phyloP scores from a whole-genome alignment of 2,113 vertebrate genomes.

The Entelurus aequoreus region DNA sequence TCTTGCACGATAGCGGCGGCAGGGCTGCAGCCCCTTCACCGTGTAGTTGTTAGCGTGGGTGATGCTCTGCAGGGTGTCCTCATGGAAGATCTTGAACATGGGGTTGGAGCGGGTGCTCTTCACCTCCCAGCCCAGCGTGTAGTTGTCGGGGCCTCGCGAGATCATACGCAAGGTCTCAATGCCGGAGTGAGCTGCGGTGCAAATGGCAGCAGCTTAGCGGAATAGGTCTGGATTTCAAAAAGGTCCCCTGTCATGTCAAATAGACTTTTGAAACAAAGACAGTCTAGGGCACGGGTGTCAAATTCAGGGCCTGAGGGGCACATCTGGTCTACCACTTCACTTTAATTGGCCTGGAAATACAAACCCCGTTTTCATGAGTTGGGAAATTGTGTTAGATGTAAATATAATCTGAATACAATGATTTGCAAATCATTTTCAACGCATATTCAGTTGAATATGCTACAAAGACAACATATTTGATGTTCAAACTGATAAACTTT shows the following conservation, averaged over 20 bases:
- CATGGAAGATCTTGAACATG: conserved; percentile 55
- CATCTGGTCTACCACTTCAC: too few species aligned
- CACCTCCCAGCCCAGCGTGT: conserved; percentile 61
- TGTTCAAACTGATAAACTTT: too few species aligned
- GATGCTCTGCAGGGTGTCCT: conserved; percentile 44
- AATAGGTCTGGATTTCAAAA: background rate
- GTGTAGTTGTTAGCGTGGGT: conserved; percentile 46
- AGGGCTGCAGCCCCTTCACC: conserved; percentile 49
- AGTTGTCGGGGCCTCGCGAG: conserved; percentile 39
- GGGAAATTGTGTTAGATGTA: too few species aligned
- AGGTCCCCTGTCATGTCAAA: background rate
- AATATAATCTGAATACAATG: too few species aligned
- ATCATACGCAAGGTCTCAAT: conserved; percentile 48
- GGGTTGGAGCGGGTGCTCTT: conserved; percentile 47
- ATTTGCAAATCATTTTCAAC: too few species aligned
- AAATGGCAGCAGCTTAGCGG: background rate
- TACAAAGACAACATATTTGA: too few species aligned
- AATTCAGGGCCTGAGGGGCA: too few species aligned
- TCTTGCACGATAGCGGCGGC: conserved; percentile 35
- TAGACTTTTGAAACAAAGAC: background rate
- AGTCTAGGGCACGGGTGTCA: background rate
- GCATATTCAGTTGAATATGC: too few species aligned
- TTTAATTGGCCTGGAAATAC: too few species aligned
- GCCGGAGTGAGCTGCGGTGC: conserved; percentile 44
- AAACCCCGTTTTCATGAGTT: too few species aligned